Conservation (phyloP, 2,113 vertebrate genomes). For the Elanus axillaris region DNA sequence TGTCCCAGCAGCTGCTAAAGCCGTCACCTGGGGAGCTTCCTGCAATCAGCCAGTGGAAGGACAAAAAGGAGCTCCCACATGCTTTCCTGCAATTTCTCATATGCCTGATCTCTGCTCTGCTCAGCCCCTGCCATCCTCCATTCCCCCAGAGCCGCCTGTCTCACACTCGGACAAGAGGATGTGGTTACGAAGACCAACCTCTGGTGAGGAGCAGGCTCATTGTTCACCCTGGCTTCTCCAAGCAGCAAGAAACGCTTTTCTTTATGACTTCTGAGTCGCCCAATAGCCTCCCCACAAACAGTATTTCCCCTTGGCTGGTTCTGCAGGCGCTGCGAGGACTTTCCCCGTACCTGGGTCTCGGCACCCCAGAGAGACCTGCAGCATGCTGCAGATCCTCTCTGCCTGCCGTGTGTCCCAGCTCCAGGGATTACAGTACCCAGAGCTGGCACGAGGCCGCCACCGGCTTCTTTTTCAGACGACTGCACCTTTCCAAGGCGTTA, state of each 20-base stretch:
- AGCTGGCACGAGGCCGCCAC: neutral
- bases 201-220: neutral
- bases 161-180: neutral
- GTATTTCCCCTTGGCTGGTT: neutral
- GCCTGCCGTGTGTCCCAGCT: neutral
- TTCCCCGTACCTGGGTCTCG: neutral
- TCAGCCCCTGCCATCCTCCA: neutral
- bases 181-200: slow-evolving; percentile 4
- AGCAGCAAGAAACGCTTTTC: neutral
- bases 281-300: neutral
- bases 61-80: slow-evolving; percentile 15
- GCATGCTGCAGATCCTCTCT: neutral
- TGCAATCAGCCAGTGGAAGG: slow-evolving; percentile 30
- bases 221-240: slow-evolving; percentile 12
- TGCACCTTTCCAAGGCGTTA: neutral
- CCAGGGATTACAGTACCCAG: neutral
- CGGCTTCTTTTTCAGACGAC: neutral
- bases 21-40: slow-evolving; percentile 51
- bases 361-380: neutral
- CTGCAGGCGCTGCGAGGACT: neutral
- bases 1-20: slow-evolving; percentile 47
- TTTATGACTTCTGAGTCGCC: neutral
- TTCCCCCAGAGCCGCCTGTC: neutral
- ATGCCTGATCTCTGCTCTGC: neutral
- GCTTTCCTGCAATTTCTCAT: slow-evolving; percentile 21